Evolutionary conservation across 1,140 invertebrate genomes (phyloP), one percentile per base, ranked within the genome.

Genomic region (Neocloeon triangulifer): DNA sequence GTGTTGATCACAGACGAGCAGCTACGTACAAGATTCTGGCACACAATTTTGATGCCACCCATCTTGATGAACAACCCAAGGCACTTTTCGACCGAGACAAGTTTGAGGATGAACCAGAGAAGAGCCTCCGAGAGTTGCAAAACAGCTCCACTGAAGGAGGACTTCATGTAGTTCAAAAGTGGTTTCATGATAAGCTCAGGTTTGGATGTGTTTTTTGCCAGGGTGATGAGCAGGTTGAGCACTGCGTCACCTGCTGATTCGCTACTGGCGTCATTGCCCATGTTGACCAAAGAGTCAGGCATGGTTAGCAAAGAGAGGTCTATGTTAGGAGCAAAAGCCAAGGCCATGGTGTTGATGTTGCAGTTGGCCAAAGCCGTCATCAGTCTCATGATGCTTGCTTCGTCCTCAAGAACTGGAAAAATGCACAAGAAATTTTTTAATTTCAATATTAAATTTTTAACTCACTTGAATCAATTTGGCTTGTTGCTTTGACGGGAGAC

Each of bases 241-340:
- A 85, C 68, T 6, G 76, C 75, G 47, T 88, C 82, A 2, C 75
- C 70, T 25, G 86, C 68, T 0, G 74, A 78, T 12, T 74, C 69
- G 3, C 57, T 57, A 3, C 37, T 39, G 0, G 21, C 1, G 64
- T 41, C 32, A 62, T 61, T 1, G 55, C 41, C 30, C 51, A 38
- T 4, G 40, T 25, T 33, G 40, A 35, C 16, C 39, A 36, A 32
- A 45, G 41, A 8, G 47, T 39, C 25, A 52, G 39, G 38, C 43
- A 43, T n/a, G 42, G 5, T 46, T 42, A 18, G 47, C 37, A 51
- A 33, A 10, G 28, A 20, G 35, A 25, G 2, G 35, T 25, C n/a
- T 14, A 32, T 29, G 22, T 37, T 28, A 30, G 3, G 45, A 35
- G 25, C 43, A 40, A 36, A 42, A 25, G 72, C 50, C 53, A 72